Evolutionary conservation across 1,140 invertebrate genomes (phyloP), one percentile per base, ranked within the genome.

Genomic region (Probaryconus sp.): DNA sequence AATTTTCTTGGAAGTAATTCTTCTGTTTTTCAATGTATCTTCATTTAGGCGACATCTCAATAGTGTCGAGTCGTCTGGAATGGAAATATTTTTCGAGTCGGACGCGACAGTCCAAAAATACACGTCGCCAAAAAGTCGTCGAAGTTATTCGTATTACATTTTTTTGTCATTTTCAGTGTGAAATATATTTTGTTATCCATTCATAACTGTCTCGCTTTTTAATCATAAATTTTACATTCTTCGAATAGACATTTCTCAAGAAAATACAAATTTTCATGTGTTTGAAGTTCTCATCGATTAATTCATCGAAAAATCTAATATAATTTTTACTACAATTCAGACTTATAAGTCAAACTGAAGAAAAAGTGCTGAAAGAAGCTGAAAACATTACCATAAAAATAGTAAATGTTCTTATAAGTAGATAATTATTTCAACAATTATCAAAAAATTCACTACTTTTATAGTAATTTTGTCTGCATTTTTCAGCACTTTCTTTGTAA

Each of bases 261-360:
- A 47, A 47, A 18, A 2, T 16, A 17, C 7, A 47, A 30, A 30
- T 47, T 21, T 33, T 33, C 5, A n/a, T n/a, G n/a, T n/a, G n/a
- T 18, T 6, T 7, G 6, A 51, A 37, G 5, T 20, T 45, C 26
- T 5, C 35, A 17, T n/a, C 14, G 35, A 37, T 37, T 37, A 21
- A 20, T 16, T 9, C n/a, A n/a, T 26, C 30, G n/a, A 45, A 58
- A 38, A 58, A 42, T 55, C 40, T 55, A 21, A 14, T 40, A 37
- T 37, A 20, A n/a, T n/a, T n/a, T n/a, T n/a, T n/a, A n/a, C n/a
- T n/a, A n/a, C 21, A 3, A 24, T 24, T 24, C 21, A 24, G 21
- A 24, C 21, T 3, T 24, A 24, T n/a, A n/a, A n/a, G n/a, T n/a
- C n/a, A n/a, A n/a, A n/a, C n/a, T n/a, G n/a, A n/a, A n/a, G n/a